Percentiles rank a stretch among this genome's conserved stretches.
Conservation (phyloP, 2,797 vertebrate species). For the Thaleichthys pacificus region DNA sequence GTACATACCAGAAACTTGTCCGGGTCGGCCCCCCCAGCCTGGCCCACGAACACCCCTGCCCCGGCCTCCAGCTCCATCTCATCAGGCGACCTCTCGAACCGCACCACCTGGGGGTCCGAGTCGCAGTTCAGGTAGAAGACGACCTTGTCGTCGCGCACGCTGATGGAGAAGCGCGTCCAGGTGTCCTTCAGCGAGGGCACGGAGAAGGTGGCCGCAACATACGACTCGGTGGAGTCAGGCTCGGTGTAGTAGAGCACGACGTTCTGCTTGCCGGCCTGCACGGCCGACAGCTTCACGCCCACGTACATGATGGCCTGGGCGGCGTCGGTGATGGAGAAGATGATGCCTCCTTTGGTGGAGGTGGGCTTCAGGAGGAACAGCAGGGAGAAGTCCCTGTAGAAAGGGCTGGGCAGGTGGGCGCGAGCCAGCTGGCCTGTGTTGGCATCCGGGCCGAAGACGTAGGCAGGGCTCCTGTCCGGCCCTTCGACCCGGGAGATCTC, state of each 20-base stretch:
- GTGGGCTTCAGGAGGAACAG: conserved; percentile 82
- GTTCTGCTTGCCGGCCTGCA: conserved; percentile 66
- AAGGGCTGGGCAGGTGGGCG: conserved; percentile 78
- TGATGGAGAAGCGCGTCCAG: conserved; percentile 84
- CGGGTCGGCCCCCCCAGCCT: conserved; percentile 81
- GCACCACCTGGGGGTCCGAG: conserved; percentile 65
- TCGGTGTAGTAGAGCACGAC: conserved; percentile 88
- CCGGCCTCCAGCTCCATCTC: conserved; percentile 81
- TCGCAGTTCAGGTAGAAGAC: conserved; percentile 81
- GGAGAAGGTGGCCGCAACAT: conserved; percentile 76
- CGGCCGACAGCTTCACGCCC: conserved; percentile 82
- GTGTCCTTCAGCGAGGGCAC: conserved; percentile 73
- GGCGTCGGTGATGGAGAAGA: conserved; percentile 84
- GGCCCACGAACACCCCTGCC: conserved; percentile 86
- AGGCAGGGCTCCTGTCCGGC: conserved; percentile 67
- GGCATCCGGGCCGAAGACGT: conserved; percentile 69
- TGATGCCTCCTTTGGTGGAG: conserved; percentile 67
- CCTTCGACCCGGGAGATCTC: conserved; percentile 67
- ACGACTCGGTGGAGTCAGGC: conserved; percentile 71
- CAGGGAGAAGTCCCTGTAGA: conserved; percentile 88
- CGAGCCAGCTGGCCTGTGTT: conserved; percentile 77
- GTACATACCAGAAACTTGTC: conserved; percentile 84
- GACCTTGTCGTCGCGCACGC: conserved; percentile 75
- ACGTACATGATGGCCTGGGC: conserved; percentile 79
- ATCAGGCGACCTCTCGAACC: conserved; percentile 77